Percentiles rank a stretch among this genome's conserved stretches.
Conservation (phyloP, 2,113 vertebrate genomes). For the Etheostoma cragini region DNA sequence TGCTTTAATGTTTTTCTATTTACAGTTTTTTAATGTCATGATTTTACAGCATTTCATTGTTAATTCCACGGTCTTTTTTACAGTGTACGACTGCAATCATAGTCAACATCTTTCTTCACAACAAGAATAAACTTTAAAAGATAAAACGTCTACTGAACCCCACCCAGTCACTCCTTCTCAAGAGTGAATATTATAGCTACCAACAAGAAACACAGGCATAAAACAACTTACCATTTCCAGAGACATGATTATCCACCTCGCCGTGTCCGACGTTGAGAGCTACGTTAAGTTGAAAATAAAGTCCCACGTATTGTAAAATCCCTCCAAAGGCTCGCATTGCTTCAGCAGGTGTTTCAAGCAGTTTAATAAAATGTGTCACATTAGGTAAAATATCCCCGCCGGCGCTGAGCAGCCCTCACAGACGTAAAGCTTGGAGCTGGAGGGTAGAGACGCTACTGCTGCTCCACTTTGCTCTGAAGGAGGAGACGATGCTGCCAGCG, state of each 20-base stretch:
- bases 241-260: constrained; percentile 86
- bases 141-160: constrained; percentile 39
- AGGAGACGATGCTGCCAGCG: constrained; percentile 50
- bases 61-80: too few species aligned
- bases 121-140: background rate
- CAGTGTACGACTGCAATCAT: background rate
- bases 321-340: constrained; percentile 87
- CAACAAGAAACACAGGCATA: background rate
- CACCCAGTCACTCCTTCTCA: constrained; percentile 45
- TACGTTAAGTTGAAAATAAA: constrained; percentile 90
- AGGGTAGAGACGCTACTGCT: constrained; percentile 31
- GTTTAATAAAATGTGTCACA: constrained; percentile 66
- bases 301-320: constrained; percentile 90
- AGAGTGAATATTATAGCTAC: background rate
- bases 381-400: constrained; percentile 56
- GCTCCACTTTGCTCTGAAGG: constrained; percentile 36
- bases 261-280: constrained; percentile 81
- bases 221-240: constrained; percentile 87
- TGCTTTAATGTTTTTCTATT: too few species aligned
- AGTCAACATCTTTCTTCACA: background rate
- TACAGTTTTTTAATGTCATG: too few species aligned
- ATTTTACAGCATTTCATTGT: too few species aligned
- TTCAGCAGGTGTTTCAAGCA: constrained; percentile 73
- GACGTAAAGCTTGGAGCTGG: constrained; percentile 33
- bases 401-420: constrained; percentile 7